These are phyloP conservation scores for Eristalis pertinax DNA, from an alignment of 2,888 invertebrate genomes.

Conservation along the genomic window DNA sequence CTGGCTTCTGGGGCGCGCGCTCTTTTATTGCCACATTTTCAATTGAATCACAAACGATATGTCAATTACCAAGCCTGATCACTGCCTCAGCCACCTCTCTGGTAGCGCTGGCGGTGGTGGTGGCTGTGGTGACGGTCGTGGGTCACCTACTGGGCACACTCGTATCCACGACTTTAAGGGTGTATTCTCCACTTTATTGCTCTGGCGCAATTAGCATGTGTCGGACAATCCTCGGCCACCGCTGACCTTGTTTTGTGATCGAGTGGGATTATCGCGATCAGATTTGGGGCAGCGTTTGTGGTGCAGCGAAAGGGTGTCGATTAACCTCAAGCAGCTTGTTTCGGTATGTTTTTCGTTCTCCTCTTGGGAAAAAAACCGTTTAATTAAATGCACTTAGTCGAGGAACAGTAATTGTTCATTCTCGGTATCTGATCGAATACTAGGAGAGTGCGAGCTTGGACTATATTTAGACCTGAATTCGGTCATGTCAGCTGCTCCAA, in stretches of 20 bases:
- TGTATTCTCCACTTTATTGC: conserved; percentile 51
- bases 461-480: conserved; percentile 14
- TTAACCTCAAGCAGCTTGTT: conserved; percentile 1
- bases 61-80: conserved; percentile 47
- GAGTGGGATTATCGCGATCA: conserved; percentile 13
- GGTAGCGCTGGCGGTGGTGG: background rate
- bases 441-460: background rate
- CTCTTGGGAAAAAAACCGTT: background rate
- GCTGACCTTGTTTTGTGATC: conserved; percentile 49
- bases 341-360: background rate
- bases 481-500: conserved; percentile 35
- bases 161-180: conserved; percentile 9
- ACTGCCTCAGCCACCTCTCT: background rate
- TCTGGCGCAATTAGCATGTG: conserved; percentile 39
- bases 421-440: conserved; percentile 20
- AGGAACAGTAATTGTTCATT: conserved; percentile 9
- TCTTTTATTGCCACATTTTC: conserved; percentile 57
- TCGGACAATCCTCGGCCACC: conserved; percentile 34
- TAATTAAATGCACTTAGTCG: conserved; percentile 41
- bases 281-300: conserved; percentile 2
- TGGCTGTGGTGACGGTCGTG: background rate
- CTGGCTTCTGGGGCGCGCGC: conserved; percentile 45
- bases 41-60: conserved; percentile 59
- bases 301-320: conserved; percentile 34
- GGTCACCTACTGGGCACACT: conserved; percentile 7